phyloP scores from a whole-genome alignment of 2,113 vertebrate species.

The Oryctolagus cuniculus region DNA sequence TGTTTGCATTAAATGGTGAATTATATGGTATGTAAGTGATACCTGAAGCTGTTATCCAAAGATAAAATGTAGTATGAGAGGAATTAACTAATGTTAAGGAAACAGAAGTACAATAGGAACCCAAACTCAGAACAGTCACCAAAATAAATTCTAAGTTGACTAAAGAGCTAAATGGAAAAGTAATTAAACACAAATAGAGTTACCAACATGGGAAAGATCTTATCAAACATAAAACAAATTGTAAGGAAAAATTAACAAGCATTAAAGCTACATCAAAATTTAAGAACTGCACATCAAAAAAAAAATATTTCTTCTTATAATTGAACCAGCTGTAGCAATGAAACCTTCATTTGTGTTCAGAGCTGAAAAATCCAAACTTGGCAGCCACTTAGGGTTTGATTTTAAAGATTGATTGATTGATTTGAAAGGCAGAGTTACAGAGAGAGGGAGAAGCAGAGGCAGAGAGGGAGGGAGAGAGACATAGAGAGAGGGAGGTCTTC shows the following conservation, averaged over 20 bases:
- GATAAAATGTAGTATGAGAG: background rate
- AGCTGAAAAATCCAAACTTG: background rate
- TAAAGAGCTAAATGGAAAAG: background rate
- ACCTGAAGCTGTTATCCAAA: background rate
- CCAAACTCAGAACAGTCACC: background rate
- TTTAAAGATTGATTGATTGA: too few relatives aligned
- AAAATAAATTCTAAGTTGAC: background rate
- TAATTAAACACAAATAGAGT: background rate
- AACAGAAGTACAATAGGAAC: background rate
- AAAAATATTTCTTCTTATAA: background rate
- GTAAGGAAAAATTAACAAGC: background rate
- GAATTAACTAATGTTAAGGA: background rate
- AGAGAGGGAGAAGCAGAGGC: too few relatives aligned
- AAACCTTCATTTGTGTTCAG: background rate
- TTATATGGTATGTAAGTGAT: background rate
- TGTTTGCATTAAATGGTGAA: background rate
- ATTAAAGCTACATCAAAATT: background rate
- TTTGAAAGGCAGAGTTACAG: too few relatives aligned
- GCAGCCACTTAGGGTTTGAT: background rate
- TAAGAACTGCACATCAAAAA: background rate
- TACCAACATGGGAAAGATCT: background rate
- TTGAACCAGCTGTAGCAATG: background rate
- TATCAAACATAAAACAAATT: background rate
- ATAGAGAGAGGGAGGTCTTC: too few relatives aligned
- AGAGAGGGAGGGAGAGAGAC: too few relatives aligned